Base-by-base conservation (phyloP, 2,797 vertebrate genomes). In the Malacoraja senta region DNA sequence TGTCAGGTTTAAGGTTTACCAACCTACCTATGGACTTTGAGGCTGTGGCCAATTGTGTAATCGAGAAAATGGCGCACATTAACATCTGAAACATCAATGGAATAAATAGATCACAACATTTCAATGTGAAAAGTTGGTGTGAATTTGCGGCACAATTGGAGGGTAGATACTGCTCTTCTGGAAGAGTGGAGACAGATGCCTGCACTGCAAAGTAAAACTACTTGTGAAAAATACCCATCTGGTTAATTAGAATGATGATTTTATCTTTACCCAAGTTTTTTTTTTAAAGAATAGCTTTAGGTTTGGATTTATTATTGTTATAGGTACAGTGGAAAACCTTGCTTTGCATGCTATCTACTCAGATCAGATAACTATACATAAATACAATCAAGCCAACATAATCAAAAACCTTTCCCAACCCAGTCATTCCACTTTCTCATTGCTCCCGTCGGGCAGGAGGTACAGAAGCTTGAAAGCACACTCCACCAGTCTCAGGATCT, bases 161-260 rank as follows among this genome's bases (percentile, higher is more conserved):
- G 63, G 10, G 63, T 88, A 88, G 61, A 12, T 8, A 17, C 35
- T 68, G n/a, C 9, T 68, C 35, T 68, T 88, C 84, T 68, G 63
- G 68, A 88, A 35, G 84, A 24, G 17, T 88, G 84, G 63, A 63
- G 68, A 88, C 61, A 88, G n/a, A 63, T 88, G n/a, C 32, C 65
- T 9, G 1, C 61, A 88, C 10, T 88, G 32, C n/a, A 24, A 21
- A 10, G 63, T 17, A 35, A 15, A 88, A 29, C n/a, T 35, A 68
- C 84, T 88, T 35, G 63, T 88, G 61, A 88, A 68, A 88, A 88
- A 35, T 88, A 88, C 65, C 61, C 8, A 24, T n/a, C n/a, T 35
- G 3, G 17, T 88, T 88, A 68, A 68, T 35, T 88, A 19, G 32
- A 8, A 10, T 63, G 61, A 35, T 35, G 32, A 68, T 68, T 88